These are phyloP conservation scores for Anoncus sp. DNA, from an alignment of 2,888 invertebrate species.

Conservation along the genomic window DNA sequence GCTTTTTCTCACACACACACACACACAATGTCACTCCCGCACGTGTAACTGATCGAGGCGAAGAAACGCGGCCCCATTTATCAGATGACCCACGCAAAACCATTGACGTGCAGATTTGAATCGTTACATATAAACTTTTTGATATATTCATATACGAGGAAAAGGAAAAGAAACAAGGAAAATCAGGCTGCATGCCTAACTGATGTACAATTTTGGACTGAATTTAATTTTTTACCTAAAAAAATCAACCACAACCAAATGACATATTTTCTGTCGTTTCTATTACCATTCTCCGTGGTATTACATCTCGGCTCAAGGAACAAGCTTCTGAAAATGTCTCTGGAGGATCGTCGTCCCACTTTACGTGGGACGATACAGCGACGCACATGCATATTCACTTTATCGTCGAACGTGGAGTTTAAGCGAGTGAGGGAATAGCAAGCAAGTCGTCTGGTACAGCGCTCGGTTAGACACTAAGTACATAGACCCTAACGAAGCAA, in stretches of 20 bases:
- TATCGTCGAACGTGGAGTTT: constrained; percentile 11
- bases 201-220: too few relatives aligned
- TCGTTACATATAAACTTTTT: background rate
- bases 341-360: too few relatives aligned
- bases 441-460: constrained; percentile 5
- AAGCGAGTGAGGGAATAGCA: constrained; percentile 2
- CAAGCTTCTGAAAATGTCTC: too few relatives aligned
- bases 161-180: too few relatives aligned
- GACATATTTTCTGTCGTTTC: too few relatives aligned
- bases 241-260: too few relatives aligned
- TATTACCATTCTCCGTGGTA: too few relatives aligned
- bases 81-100: constrained; percentile 16
- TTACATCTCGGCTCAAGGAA: too few relatives aligned
- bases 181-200: too few relatives aligned
- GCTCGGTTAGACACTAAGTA: constrained; percentile 28
- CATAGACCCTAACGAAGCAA: constrained; percentile 55
- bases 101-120: background rate
- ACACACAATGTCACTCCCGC: background rate
- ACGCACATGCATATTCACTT: constrained; percentile 2
- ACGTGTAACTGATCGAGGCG: constrained; percentile 7
- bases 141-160: background rate
- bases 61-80: constrained; percentile 31
- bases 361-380: too few relatives aligned
- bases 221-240: too few relatives aligned
- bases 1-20: background rate